Percentiles rank a stretch among this genome's conserved stretches.
phyloP scores from a whole-genome alignment of 30 jellyfish, hydroid and myxozoan species.

The Aurelia sp. region DNA sequence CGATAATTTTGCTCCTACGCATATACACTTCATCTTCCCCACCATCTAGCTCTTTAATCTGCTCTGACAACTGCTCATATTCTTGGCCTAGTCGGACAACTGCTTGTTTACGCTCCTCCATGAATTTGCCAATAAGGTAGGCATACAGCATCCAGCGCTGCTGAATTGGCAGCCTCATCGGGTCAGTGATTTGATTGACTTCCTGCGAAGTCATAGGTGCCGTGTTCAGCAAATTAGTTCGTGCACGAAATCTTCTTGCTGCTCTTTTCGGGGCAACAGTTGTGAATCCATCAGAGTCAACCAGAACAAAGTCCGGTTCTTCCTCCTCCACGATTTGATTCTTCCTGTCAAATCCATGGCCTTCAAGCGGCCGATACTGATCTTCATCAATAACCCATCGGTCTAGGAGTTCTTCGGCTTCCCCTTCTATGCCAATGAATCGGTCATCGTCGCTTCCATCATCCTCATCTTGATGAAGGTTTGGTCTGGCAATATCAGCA shows the following conservation, averaged over 20 bases:
- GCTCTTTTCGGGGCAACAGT: slow-evolving; percentile 48
- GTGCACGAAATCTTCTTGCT: slow-evolving; percentile 45
- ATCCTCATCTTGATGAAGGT: neutral
- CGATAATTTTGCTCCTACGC: slow-evolving; percentile 60
- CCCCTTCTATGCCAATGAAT: slow-evolving; percentile 70
- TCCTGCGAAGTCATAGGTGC: slow-evolving; percentile 62
- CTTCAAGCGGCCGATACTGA: slow-evolving; percentile 9
- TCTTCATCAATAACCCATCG: slow-evolving; percentile 79
- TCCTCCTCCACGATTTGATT: slow-evolving; percentile 6
- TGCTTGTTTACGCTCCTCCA: neutral
- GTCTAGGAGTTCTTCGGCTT: slow-evolving; percentile 77
- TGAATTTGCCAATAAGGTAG: slow-evolving; percentile 35
- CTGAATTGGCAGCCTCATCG: slow-evolving; percentile 51
- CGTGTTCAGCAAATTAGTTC: slow-evolving; percentile 8
- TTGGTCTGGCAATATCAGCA: neutral
- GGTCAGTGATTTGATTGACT: slow-evolving; percentile 56
- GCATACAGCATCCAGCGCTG: slow-evolving; percentile 77
- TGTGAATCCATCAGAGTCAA: slow-evolving; percentile 61
- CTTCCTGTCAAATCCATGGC: slow-evolving; percentile 2
- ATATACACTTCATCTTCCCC: slow-evolving; percentile 64
- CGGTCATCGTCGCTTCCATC: slow-evolving; percentile 2
- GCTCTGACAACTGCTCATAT: slow-evolving; percentile 74
- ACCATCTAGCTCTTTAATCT: slow-evolving; percentile 44
- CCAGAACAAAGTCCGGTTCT: slow-evolving; percentile 41
- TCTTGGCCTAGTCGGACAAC: slow-evolving; percentile 11